A percentile compares a stretch with the other conserved stretches of the same genome.
Evolutionary conservation across 2,888 invertebrate species (phyloP).

Genomic region (Leistus spinibarbis): DNA sequence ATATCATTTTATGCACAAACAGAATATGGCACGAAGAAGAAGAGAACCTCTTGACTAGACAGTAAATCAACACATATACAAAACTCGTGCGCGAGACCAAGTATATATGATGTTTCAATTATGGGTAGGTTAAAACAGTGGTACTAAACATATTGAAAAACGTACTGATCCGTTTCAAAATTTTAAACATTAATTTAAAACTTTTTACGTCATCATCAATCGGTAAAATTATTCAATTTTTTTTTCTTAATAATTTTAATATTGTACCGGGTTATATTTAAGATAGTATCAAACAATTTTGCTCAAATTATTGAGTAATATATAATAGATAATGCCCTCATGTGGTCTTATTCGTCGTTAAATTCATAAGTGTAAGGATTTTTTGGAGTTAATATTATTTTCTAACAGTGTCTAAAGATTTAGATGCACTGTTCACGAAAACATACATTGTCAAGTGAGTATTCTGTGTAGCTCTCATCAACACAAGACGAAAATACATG

Average conservation of each 20-base stretch:
- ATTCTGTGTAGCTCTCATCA: neutral
- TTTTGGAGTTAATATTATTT: no score
- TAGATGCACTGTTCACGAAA: neutral
- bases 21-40: neutral
- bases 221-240: no score
- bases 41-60: conserved; percentile 13
- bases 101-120: conserved; percentile 26
- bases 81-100: neutral
- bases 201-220: no score
- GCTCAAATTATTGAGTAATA: no score
- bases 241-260: no score
- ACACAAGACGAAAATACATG: neutral
- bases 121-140: conserved; percentile 18
- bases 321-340: no score
- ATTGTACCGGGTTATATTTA: no score
- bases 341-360: no score
- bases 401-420: neutral
- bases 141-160: neutral
- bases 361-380: no score
- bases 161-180: no score
- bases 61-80: conserved; percentile 30
- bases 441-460: neutral
- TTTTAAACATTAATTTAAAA: no score
- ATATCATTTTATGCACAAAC: conserved; percentile 17
- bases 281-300: no score